Percentiles rank a stretch among this genome's conserved stretches.
Evolutionary conservation across 2,797 vertebrate species (phyloP).

Genomic region (Holocentrus rufus): DNA sequence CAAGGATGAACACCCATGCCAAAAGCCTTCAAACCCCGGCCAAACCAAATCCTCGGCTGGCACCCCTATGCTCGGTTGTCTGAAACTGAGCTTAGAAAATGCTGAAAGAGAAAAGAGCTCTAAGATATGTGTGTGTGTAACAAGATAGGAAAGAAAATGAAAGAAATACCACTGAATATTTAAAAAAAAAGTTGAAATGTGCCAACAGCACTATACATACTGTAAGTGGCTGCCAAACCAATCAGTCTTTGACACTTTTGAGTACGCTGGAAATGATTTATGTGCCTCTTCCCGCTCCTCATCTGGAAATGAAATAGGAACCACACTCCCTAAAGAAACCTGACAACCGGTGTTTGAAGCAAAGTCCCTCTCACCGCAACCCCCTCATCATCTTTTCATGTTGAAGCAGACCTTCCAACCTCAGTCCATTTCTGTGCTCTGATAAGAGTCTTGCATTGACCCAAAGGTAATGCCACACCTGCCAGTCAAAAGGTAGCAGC

Average conservation of each 20-base stretch:
- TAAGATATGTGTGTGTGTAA: constrained; percentile 47
- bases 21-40: constrained; percentile 46
- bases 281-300: constrained; percentile 36
- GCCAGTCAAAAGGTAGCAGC: constrained; percentile 54
- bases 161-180: constrained; percentile 34
- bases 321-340: constrained; percentile 38
- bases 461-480: constrained; percentile 43
- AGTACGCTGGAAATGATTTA: constrained; percentile 42
- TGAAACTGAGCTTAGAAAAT: constrained; percentile 43
- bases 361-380: constrained; percentile 37
- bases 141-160: constrained; percentile 21
- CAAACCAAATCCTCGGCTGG: constrained; percentile 49
- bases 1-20: constrained; percentile 41
- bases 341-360: constrained; percentile 39
- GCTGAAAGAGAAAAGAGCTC: constrained; percentile 32
- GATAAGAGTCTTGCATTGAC: constrained; percentile 46
- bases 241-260: constrained; percentile 25
- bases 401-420: constrained; percentile 35
- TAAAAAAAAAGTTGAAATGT: constrained; percentile 18
- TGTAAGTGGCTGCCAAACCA: constrained; percentile 40
- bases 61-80: constrained; percentile 35
- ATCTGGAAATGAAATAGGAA: constrained; percentile 47
- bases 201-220: constrained; percentile 20
- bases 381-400: constrained; percentile 49
- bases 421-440: constrained; percentile 34